A percentile compares a stretch with the other conserved stretches of the same genome.
Conservation (phyloP, 2,113 vertebrate species). For the Polypterus senegalus region DNA sequence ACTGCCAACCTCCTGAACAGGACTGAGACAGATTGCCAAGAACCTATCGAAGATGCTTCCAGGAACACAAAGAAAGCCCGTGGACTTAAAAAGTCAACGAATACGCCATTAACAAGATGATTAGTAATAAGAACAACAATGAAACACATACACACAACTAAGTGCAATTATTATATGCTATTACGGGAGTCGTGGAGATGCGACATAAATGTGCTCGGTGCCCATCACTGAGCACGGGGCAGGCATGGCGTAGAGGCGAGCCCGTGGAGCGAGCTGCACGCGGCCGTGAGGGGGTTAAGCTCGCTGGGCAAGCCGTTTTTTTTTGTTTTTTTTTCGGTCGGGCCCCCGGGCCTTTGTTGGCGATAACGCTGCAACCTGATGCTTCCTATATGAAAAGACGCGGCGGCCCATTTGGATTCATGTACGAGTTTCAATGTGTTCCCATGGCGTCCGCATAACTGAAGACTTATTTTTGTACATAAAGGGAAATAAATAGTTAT, state of each 20-base stretch:
- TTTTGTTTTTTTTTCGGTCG: no score
- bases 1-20: slow-evolving; percentile 15
- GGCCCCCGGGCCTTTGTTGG: neutral
- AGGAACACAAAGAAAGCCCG: slow-evolving; percentile 20
- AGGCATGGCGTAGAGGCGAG: no score
- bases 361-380: slow-evolving; percentile 16
- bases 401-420: slow-evolving; percentile 21
- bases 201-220: slow-evolving; percentile 13
- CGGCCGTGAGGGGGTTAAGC: no score
- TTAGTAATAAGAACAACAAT: neutral
- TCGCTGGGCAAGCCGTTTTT: no score
- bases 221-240: no score
- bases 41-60: slow-evolving; percentile 3
- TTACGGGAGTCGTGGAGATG: slow-evolving; percentile 8
- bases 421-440: slow-evolving; percentile 35
- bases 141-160: slow-evolving; percentile 24
- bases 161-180: slow-evolving; percentile 50
- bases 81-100: slow-evolving; percentile 24
- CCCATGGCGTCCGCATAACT: slow-evolving; percentile 44
- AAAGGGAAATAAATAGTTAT: slow-evolving; percentile 40
- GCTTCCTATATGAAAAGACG: slow-evolving; percentile 19
- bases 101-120: no score
- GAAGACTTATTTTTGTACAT: slow-evolving; percentile 77
- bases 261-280: no score
- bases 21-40: slow-evolving; percentile 8